Base-by-base conservation (phyloP, 1,140 invertebrate genomes). In the Tetragnatha versicolor region DNA sequence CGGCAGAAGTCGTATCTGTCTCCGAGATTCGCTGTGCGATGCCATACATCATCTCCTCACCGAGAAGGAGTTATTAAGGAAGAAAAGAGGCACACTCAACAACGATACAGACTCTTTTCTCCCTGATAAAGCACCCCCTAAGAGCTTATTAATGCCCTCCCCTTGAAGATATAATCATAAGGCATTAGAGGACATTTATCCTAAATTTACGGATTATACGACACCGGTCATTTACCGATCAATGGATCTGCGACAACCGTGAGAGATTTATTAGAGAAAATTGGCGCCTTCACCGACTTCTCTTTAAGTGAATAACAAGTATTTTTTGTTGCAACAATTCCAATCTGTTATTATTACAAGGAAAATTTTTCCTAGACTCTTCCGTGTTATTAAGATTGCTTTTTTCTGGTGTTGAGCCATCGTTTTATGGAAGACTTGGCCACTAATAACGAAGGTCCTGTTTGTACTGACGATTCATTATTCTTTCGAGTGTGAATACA, bases 181-280 rank as follows among this genome's bases (percentile, higher is more conserved):
- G 31, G 51, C 51, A 25, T 55, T 55, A 25, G 17, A 55, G 33
- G 37, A 10, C 31, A 61, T 61, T 61, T 61, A 61, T 61, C 58
- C 33, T 61, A 35, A 61, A 61, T 37, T 39, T 61, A 61, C 29
- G 58, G 58, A 61, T 33, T 35, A 61, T 37, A 20, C 58, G 33
- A 61, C 31, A 61, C 58, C 58, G 29, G 58, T 14, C 58, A 61
- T 61, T 61, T 29, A 37, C 29, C 22, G 12, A 39, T 61, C 58
- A 20, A 37, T 1, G 58, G n/a, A 33, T n/a, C 31, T 22, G 31
- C 17, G 58, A 37, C 58, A 61, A 29, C n/a, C 9, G 31, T 35
- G 22, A 61, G 9, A 61, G 58, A 37, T 61, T 61, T 61, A 61
- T 37, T 39, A 33, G 22, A 35, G 58, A 61, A 60, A 61, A 61